Evolutionary conservation across 2,888 invertebrate species (phyloP), one percentile per base, ranked within the genome.

Genomic region (Cryptocheilus praepositus): DNA sequence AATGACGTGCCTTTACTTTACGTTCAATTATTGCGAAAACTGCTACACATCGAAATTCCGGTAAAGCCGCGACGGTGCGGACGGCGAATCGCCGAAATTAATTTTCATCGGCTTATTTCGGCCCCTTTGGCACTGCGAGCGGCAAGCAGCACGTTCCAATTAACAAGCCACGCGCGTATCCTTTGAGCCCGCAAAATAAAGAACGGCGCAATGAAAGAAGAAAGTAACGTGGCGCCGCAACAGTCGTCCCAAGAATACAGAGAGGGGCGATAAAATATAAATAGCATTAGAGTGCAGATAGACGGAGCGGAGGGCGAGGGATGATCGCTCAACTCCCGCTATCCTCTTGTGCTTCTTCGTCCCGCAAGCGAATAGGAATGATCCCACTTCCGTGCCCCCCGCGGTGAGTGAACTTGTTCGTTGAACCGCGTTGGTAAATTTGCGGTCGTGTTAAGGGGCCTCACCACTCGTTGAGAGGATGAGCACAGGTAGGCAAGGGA

Each of bases 381-480:
- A 36, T 36, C 36, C 36, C 36, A 36, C 36, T 36, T 36, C 36
- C 36, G 36, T 36, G 8, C 81, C 81, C 73, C 80, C 82, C 74
- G 82, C 74, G 79, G 82, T 80, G 81, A 77, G 78, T 73, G 80
- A 83, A 84, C 81, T 84, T 84, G 85, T 84, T 81, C 76, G 71
- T 79, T 70, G 74, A 76, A 76, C 79, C 79, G 68, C 81, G 77
- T 76, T 76, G 84, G 82, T 80, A 76, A 84, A 83, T 84, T 85
- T 82, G 84, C 83, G 85, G 83, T 84, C 80, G 81, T 85, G 84
- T 80, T 78, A 81, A 79, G 81, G 74, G 75, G 71, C 63, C 74
- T 71, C 61, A 70, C 61, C 74, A 71, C 65, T 64, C 66, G 67
- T 60, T 66, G 43, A 36, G 43, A 36, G 55, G 18, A 36, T 36